Base-by-base conservation (phyloP, 2,888 invertebrate species). In the Arrhopalites spinosus region DNA sequence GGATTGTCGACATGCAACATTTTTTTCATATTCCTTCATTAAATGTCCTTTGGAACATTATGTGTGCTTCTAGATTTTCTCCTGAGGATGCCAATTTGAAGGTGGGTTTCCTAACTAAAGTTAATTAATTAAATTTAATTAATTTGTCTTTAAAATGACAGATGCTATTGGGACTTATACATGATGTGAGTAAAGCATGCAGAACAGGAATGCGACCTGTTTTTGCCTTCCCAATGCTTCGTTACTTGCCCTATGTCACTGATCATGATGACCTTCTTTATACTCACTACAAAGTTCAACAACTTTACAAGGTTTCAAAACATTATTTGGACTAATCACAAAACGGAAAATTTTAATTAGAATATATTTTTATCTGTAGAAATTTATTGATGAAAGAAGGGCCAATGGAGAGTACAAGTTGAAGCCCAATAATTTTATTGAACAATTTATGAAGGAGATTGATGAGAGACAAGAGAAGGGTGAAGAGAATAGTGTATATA, bases 371-470 rank as follows among this genome's bases (percentile, higher is more conserved):
- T 30, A 17, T 64, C n/a, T 20, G 17, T 59, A 56, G 74, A 29
- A 74, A 25, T 20, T 74, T 17, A 74, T 74, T 45, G 23, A 68
- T 5, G 66, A 53, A 13, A 29, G 68, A 17, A 36, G 74, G 11
- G 63, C 66, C 5, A 66, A 68, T 25, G 69, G 74, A 23, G 25
- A 3, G 7, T 68, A 69, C 61, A 59, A 61, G 17, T 20, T n/a
- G 17, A 27, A 69, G 17, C 74, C 74, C 7, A 11, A 25, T 15
- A 80, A 80, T 66, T 81, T 81, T 25, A 79, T 81, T n/a, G 81
- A 81, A 29, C 78, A 78, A 36, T 81, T 81, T 64, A 73, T 81
- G 25, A 73, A 75, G 25, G 79, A 80, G 77, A 80, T 81, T 71
- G 81, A 81, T 50, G 25, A 25, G 29, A 64, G 56, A 17, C 77